phyloP scores from a whole-genome alignment of 2,888 invertebrate genomes.

The Xestia xanthographa region DNA sequence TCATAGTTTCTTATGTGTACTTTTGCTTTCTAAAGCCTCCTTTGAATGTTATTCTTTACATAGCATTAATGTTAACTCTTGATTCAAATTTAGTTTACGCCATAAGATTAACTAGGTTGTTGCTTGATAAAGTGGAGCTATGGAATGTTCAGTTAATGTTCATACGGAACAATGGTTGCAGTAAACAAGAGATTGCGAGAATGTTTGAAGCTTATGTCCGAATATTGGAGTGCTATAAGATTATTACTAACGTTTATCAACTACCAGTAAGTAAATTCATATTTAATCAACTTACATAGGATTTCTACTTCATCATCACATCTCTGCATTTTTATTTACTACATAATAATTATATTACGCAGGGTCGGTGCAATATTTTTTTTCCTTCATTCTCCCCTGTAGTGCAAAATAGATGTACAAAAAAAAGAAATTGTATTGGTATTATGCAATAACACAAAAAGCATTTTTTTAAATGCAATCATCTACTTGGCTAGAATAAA shows the following conservation, averaged over 20 bases:
- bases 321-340: too few relatives aligned
- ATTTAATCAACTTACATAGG: too few relatives aligned
- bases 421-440: too few relatives aligned
- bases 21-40: background rate
- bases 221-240: constrained; percentile 3
- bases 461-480: too few relatives aligned
- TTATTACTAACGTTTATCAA: background rate
- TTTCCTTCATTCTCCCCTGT: too few relatives aligned
- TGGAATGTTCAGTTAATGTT: constrained; percentile 7
- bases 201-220: constrained; percentile 1
- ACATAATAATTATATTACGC: too few relatives aligned
- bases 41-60: background rate
- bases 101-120: background rate
- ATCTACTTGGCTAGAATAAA: too few relatives aligned
- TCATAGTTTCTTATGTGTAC: background rate
- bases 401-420: too few relatives aligned
- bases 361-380: too few relatives aligned
- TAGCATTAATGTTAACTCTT: background rate
- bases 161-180: background rate
- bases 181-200: background rate
- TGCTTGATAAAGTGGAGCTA: constrained; percentile 7
- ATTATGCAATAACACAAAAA: too few relatives aligned
- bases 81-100: constrained; percentile 18
- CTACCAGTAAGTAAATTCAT: constrained; percentile 10
- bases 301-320: background rate